A percentile compares a stretch with the other conserved stretches of the same genome.
Evolutionary conservation across 2,113 vertebrate genomes (phyloP).

Genomic region (Phasianus colchicus): DNA sequence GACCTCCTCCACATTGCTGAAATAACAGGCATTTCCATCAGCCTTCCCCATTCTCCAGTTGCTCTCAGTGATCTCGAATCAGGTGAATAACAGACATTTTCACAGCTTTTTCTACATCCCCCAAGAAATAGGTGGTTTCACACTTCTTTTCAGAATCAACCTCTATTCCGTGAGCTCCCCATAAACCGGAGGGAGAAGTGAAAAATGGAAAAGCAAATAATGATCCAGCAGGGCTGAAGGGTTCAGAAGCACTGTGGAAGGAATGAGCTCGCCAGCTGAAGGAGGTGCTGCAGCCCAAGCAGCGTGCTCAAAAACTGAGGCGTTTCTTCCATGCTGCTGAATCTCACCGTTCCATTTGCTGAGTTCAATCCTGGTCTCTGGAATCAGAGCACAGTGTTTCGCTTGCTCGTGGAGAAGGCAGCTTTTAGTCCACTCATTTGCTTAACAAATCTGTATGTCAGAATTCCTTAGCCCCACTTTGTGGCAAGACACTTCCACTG

Average conservation of each 20-base stretch:
- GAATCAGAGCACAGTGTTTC: not conserved
- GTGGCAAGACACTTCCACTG: not conserved
- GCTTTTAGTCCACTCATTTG: not conserved
- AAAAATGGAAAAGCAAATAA: conserved; percentile 2
- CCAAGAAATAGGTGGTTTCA: not conserved
- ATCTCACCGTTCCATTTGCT: not conserved
- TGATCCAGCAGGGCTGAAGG: not conserved
- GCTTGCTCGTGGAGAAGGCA: not conserved
- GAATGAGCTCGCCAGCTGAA: not conserved
- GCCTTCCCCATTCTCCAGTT: not conserved
- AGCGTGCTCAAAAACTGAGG: not conserved
- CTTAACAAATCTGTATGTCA: not conserved
- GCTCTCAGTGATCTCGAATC: not conserved
- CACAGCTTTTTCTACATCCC: not conserved
- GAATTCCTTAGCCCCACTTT: not conserved
- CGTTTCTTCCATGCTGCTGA: not conserved
- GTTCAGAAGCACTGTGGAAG: not conserved
- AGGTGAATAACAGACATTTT: not conserved
- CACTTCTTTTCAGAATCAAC: not conserved
- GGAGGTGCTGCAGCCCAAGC: not conserved
- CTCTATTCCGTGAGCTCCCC: not conserved
- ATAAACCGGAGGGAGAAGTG: not conserved
- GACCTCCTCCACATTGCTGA: rapidly evolving
- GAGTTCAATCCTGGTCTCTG: not conserved
- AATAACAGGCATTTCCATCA: not conserved